Base-by-base conservation (phyloP, 2,113 vertebrate genomes). In the Alligator mississippiensis region DNA sequence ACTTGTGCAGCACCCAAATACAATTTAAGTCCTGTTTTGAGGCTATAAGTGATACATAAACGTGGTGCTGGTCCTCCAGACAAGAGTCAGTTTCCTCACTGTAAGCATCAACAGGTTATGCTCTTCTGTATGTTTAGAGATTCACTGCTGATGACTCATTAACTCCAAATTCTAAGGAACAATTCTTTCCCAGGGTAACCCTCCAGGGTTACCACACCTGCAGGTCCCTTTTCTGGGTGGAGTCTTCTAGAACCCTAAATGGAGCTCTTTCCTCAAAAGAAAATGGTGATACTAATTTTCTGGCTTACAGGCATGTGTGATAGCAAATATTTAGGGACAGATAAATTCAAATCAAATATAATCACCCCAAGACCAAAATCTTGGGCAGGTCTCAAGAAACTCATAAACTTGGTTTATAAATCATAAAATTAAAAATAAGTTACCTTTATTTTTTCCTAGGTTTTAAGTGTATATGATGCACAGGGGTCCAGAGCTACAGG, bases 241-340 rank as follows among this genome's bases (percentile, higher is more conserved):
- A 92, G 77, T 55, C 78, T 47, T 47, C 47, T 88, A 95, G 87
- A 93, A 92, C 94, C 78, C 11, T 55, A 94, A 30, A 82, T 0
- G 63, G 89, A 75, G n/a, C 22, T 11, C 91, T 77, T 92, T 82
- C 55, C 61, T 90, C 75, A 70, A 89, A 78, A 0, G 0, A 30
- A 70, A 34, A 70, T 19, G n/a, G 21, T 70, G 11, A 70, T 70
- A 70, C n/a, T 47, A 47, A 84, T 93, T 89, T 90, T 87, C 70
- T 93, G 64, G 72, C 85, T 93, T 63, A 90, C 38, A 80, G 82
- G 90, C 58, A 84, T 84, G 95, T 92, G 68, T 27, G 80, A 90
- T 30, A 88, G 21, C 47, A 85, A 95, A 93, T 87, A 82, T 89
- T 89, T 92, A 89, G 59, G 19, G 72, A 89, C 16, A 93, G 89